Base-by-base conservation (phyloP, 2,113 vertebrate species). In the Tricholaema leucomelas region DNA sequence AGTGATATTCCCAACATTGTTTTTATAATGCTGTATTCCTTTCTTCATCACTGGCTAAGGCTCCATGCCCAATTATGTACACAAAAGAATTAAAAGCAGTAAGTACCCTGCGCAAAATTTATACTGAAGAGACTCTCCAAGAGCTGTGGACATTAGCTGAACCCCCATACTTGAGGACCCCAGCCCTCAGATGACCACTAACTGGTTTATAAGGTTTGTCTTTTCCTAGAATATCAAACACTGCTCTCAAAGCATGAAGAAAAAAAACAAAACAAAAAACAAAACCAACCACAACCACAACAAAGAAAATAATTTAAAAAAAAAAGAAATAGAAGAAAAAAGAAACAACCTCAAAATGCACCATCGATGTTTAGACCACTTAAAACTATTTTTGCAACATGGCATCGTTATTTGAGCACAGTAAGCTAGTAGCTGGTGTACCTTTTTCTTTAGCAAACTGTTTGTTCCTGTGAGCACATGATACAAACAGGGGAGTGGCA, bases 401-500 rank as follows among this genome's bases (percentile, higher is more conserved):
- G 30, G 2, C 13, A 46, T 60, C 15, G 35, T 63, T 73, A 75
- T 7, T 12, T n/a, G 14, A 88, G 71, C 9, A 17, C 60, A 10
- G 19, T 50, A 87, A 87, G 23, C 36, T 55, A 23, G 2, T 38
- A 64, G 30, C 61, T 35, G 23, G 19, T 38, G 79, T 35, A 35
- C 46, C 66, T 91, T 89, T 85, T 71, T 42, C 64, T 74, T 89
- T 69, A 12, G 80, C 85, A 92, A 80, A 40, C 42, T 60, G 79
- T 76, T 94, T 92, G 65, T 90, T 90, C 88, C 65, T 85, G 21
- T 27, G 18, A 92, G 48, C 92, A 93, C 90, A 91, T 85, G 95
- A 95, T 40, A 86, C 58, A 95, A 95, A 92, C 91, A 94, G 81
- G 94, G 94, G 95, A 95, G 90, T 77, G 94, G 94, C 90, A 91